Base-by-base conservation (phyloP, 2,888 invertebrate species). In the Caenorhabditis sinica region DNA sequence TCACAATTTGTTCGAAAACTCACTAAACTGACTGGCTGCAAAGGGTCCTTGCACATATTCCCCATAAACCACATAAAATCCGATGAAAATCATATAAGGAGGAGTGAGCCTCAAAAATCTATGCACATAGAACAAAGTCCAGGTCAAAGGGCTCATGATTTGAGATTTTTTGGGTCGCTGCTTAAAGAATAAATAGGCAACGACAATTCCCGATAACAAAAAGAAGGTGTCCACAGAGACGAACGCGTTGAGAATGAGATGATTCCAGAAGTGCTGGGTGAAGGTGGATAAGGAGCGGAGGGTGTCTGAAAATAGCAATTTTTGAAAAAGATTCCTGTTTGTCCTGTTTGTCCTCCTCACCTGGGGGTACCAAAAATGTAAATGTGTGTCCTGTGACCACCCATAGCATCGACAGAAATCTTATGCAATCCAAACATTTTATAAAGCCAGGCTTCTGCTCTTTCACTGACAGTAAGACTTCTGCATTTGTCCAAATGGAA, bases 181-280 rank as follows among this genome's bases (percentile, higher is more conserved):
- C 68, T 87, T 88, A 77, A 90, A 90, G 71, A 90, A 90, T 30
- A 89, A 36, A 60, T 87, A 90, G 9, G 89, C 25, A 1, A 90
- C 82, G 11, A 90, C 83, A 28, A 90, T 56, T 17, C 90, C 90
- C 11, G 89, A 88, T 17, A 89, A 58, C 33, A 90, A 75, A 74
- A 90, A 90, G 76, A 90, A 90, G 0, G 90, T 86, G 69, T 90
- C 90, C 0, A 90, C 90, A n/a, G 89, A 81, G 49, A 87, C 69
- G 53, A 85, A 79, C 17, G 88, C 86, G 69, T 89, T 89, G 43
- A 79, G 65, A 4, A 88, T 25, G 4, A 83, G 20, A 40, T 83
- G 83, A 49, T 83, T 83, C 82, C 82, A 83, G 28, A 77, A 40
- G 9, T 53, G 56, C 11, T 58, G 20, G 11, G 56, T 43, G 60